phyloP scores from a whole-genome alignment of 2,797 vertebrate species.

The Peromyscus aztecus region DNA sequence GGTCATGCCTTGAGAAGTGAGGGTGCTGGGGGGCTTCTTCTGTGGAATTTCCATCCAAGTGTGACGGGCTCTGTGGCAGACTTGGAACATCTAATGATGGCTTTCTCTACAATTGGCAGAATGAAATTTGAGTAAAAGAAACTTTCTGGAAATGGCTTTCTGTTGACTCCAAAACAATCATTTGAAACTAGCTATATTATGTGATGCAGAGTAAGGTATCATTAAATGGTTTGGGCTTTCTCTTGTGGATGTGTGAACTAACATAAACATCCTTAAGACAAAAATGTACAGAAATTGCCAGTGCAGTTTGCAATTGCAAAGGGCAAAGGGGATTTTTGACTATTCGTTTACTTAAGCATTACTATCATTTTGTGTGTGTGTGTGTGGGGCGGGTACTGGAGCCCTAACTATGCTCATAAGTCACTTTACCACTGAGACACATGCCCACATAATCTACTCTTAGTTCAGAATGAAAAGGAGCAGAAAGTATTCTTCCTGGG shows the following conservation, averaged over 20 bases:
- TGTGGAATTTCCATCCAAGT: not conserved
- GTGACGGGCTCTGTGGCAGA: not conserved
- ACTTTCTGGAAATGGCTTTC: constrained; percentile 1
- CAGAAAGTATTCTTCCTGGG: not conserved
- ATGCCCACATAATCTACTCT: not conserved
- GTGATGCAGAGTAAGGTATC: not conserved
- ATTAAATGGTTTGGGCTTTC: not conserved
- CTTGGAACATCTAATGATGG: not conserved
- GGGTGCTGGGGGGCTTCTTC: not conserved
- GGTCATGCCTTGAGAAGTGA: not conserved
- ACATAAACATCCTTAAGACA: not conserved
- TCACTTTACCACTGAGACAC: not conserved
- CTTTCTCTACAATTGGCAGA: not conserved
- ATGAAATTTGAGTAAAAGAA: not conserved
- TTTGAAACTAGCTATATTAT: not conserved
- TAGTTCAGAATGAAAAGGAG: not conserved
- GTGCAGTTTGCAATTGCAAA: not conserved
- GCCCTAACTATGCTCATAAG: not conserved
- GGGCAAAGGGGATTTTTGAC: not conserved
- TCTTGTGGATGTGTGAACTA: not conserved
- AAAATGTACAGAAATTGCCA: not conserved
- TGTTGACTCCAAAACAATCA: not conserved
- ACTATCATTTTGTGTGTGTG: not conserved
- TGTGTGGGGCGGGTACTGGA: not conserved
- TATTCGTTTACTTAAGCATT: not conserved